Percentiles rank a stretch among this genome's conserved stretches.
These are phyloP conservation scores for Philereme transversata DNA, from an alignment of 2,888 invertebrate genomes.

Conservation along the genomic window DNA sequence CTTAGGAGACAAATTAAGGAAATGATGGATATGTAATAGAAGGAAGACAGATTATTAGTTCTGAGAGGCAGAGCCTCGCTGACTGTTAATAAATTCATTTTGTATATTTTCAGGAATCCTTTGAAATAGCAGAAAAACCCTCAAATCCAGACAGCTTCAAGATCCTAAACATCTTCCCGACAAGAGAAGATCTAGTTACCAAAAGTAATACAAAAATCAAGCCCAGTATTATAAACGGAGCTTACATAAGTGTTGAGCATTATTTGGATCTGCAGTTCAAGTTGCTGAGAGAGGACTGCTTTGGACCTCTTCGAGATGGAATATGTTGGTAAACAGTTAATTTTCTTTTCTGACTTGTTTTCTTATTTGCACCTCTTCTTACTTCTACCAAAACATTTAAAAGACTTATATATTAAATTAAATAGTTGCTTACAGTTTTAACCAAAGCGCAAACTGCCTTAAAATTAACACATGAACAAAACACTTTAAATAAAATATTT, in stretches of 20 bases:
- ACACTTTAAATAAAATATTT: no score
- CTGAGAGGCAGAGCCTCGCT: no score
- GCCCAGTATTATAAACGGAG: slow-evolving; percentile 85
- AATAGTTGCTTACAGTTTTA: no score
- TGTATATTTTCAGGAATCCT: slow-evolving; percentile 25
- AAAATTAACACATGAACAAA: no score
- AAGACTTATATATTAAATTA: no score
- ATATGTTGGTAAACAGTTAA: slow-evolving; percentile 72
- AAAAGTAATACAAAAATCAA: slow-evolving; percentile 62
- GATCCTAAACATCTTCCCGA: slow-evolving; percentile 71
- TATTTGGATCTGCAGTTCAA: slow-evolving; percentile 93
- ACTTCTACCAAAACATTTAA: no score
- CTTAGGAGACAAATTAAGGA: no score
- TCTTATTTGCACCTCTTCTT: not conserved
- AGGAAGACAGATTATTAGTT: no score
- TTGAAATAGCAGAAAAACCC: slow-evolving; percentile 23
- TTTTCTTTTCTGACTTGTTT: slow-evolving; percentile 23
- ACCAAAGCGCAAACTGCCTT: no score
- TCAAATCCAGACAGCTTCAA: slow-evolving; percentile 55
- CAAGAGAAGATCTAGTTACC: slow-evolving; percentile 80
- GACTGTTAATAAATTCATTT: not conserved
- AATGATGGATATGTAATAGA: no score
- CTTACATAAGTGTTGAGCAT: slow-evolving; percentile 86
- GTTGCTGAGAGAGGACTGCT: slow-evolving; percentile 91
- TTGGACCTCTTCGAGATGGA: slow-evolving; percentile 88